A percentile compares a stretch with the other conserved stretches of the same genome.
phyloP scores from a whole-genome alignment of 1,140 invertebrate species.

The Drosophila paulistorum region DNA sequence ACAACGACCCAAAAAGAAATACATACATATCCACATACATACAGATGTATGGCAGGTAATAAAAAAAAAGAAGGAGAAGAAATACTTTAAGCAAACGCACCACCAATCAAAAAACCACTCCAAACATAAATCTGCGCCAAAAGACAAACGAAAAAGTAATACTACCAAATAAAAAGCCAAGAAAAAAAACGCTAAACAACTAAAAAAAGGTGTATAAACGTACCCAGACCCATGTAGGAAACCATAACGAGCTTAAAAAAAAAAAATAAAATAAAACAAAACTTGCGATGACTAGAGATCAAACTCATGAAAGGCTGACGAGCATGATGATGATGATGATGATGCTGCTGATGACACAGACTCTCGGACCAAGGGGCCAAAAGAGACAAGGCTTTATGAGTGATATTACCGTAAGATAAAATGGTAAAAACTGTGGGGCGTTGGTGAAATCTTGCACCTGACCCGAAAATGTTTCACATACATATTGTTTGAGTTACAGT shows the following conservation, averaged over 20 bases:
- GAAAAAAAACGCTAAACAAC: constrained; percentile 27
- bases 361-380: constrained; percentile 19
- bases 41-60: constrained; percentile 14
- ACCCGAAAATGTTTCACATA: constrained; percentile 79
- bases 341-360: constrained; percentile 35
- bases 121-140: constrained; percentile 55
- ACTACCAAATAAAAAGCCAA: constrained; percentile 41
- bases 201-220: constrained; percentile 31
- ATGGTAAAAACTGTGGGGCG: constrained; percentile 52
- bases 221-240: constrained; percentile 46
- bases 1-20: constrained; percentile 4
- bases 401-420: constrained; percentile 76
- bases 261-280: background rate
- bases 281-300: constrained; percentile 52
- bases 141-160: constrained; percentile 59
- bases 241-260: constrained; percentile 61
- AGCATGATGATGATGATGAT: constrained; percentile 32
- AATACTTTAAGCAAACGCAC: constrained; percentile 29
- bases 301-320: constrained; percentile 47
- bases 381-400: constrained; percentile 63
- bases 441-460: constrained; percentile 77
- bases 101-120: constrained; percentile 56
- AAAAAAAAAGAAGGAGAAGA: constrained; percentile 19
- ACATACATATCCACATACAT: constrained; percentile 8
- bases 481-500: constrained; percentile 63